A percentile compares a stretch with the other conserved stretches of the same genome.
phyloP scores from a whole-genome alignment of 2,113 vertebrate genomes.

The Delphinus delphis region DNA sequence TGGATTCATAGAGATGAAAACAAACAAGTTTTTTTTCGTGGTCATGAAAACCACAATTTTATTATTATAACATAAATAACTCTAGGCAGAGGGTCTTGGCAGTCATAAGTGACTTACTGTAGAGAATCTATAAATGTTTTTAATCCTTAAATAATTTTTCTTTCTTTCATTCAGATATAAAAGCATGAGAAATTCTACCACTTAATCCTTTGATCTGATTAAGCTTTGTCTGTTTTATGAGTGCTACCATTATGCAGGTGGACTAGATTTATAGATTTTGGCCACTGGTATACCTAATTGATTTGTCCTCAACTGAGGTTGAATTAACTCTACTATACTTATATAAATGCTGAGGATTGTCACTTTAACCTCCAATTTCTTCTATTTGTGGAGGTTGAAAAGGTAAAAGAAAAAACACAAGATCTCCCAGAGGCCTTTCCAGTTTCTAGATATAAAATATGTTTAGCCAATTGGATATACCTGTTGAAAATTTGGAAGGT shows the following conservation, averaged over 20 bases:
- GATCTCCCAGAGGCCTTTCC: neutral
- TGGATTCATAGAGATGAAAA: neutral
- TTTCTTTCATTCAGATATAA: slow-evolving; percentile 22
- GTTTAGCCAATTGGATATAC: neutral
- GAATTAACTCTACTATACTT: neutral
- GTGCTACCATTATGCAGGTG: neutral
- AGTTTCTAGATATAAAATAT: neutral
- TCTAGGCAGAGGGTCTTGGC: slow-evolving; percentile 31
- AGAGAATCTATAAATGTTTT: neutral
- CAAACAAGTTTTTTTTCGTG: slow-evolving; percentile 38
- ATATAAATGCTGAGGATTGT: neutral
- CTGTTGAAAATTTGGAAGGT: neutral
- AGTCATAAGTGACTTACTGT: neutral
- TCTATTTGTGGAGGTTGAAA: neutral
- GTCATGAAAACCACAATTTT: slow-evolving; percentile 51
- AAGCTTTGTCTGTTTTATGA: slow-evolving; percentile 1
- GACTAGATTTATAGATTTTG: neutral
- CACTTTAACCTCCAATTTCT: neutral
- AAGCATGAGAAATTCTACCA: neutral
- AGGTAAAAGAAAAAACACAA: neutral
- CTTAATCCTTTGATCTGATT: slow-evolving; percentile 22
- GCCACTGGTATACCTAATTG: neutral
- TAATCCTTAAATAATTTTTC: slow-evolving; percentile 34
- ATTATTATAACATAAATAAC: slow-evolving; percentile 46
- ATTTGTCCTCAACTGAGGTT: neutral